A percentile compares a stretch with the other conserved stretches of the same genome.
phyloP scores from a whole-genome alignment of 2,113 vertebrate genomes.

The Heterocephalus glaber region DNA sequence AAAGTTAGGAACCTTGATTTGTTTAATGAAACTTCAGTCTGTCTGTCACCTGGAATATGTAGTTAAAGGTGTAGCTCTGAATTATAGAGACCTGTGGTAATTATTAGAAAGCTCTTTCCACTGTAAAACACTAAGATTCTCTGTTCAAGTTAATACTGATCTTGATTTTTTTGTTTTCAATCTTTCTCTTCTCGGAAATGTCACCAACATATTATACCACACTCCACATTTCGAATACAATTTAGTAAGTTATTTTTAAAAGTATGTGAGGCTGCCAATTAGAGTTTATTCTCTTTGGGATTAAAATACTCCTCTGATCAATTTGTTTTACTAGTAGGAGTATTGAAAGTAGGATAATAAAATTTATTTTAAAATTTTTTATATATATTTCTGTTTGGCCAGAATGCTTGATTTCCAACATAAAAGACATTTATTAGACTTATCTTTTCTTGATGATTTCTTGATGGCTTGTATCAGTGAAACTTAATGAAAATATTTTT shows the following conservation, averaged over 20 bases:
- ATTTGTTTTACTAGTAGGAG: not conserved
- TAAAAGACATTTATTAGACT: not conserved
- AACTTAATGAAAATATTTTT: not conserved
- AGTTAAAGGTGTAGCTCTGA: not conserved
- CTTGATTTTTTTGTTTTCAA: not conserved
- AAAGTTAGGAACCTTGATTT: not conserved
- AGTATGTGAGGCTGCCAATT: not conserved
- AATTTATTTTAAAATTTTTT: constrained; percentile 1
- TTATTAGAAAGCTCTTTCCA: not conserved
- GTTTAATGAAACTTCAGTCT: not conserved
- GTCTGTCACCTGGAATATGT: not conserved
- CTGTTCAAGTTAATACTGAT: not conserved
- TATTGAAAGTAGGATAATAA: constrained; percentile 19
- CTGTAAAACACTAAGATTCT: not conserved
- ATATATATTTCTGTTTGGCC: not conserved
- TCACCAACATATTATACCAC: not conserved
- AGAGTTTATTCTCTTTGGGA: not conserved
- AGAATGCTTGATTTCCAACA: not conserved
- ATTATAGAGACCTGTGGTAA: not conserved
- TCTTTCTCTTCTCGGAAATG: not conserved
- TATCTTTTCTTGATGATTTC: not conserved
- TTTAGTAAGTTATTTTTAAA: constrained; percentile 53
- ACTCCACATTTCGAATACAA: not conserved
- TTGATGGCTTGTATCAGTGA: not conserved
- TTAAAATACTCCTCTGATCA: constrained; percentile 1